These are phyloP conservation scores for Sturmia bella DNA, from an alignment of 2,888 invertebrate genomes.

Conservation along the genomic window DNA sequence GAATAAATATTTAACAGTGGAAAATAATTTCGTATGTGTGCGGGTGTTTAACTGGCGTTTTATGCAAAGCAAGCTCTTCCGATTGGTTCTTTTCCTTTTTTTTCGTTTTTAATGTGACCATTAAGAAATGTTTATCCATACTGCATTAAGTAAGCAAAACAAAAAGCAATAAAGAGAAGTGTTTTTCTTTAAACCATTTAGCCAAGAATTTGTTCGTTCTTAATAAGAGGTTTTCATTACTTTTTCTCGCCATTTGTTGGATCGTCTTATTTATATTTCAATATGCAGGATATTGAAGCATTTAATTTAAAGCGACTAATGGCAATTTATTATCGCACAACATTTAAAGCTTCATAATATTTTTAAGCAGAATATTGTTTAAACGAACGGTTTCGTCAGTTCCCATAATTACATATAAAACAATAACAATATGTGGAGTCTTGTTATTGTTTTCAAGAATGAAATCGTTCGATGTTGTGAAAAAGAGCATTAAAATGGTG, in stretches of 20 bases:
- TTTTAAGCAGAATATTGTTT: too few relatives aligned
- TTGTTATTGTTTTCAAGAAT: too few relatives aligned
- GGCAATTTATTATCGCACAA: too few relatives aligned
- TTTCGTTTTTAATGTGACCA: constrained; percentile 37
- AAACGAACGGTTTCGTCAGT: too few relatives aligned
- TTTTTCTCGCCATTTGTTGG: background rate
- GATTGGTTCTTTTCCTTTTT: constrained; percentile 6
- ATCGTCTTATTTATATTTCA: background rate
- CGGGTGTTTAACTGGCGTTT: background rate
- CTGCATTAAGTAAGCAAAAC: background rate
- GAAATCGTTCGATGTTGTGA: too few relatives aligned
- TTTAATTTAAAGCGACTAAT: too few relatives aligned
- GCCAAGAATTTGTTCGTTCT: constrained; percentile 15
- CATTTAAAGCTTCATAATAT: too few relatives aligned
- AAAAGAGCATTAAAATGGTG: too few relatives aligned
- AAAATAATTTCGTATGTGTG: background rate
- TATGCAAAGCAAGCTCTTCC: constrained; percentile 4
- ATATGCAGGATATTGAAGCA: constrained; percentile 10
- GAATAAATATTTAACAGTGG: constrained; percentile 13
- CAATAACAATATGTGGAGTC: too few relatives aligned
- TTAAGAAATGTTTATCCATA: constrained; percentile 30
- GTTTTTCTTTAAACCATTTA: constrained; percentile 35
- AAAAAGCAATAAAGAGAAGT: background rate
- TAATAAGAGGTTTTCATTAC: constrained; percentile 31
- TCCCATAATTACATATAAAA: too few relatives aligned